Base-by-base conservation (phyloP, 1,140 invertebrate species). In the Elymnias hypermnestra region DNA sequence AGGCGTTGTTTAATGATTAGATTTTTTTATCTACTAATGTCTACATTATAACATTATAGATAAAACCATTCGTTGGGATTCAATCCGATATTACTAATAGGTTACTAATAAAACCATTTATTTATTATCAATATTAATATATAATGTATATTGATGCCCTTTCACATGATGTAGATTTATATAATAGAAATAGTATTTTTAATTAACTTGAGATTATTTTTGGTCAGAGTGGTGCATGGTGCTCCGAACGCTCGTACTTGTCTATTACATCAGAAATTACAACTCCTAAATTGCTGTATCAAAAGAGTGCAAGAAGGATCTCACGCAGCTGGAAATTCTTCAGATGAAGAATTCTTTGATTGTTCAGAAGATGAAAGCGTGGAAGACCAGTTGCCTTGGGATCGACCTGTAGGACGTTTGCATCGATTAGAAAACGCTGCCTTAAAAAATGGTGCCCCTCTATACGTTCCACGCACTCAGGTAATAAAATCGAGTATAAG, bases 241-340 rank as follows among this genome's bases (percentile, higher is more conserved):
- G 89, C 91, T 54, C 96, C 96, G 0, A 94, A 98, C 77, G 90
- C 94, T 19, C 91, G 94, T 39, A 94, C 93, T 4, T 97, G 96
- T 78, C 87, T 98, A n/a, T 86, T 99, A 0, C 94, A 99, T 87
- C 97, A 98, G 84, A 99, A 98, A 72, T 87, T 98, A 10, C 91
- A 99, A 90, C 95, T 99, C 92, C 86, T 99, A 5, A 99, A 99
- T 75, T 97, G 95, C 73, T 99, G 98, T 77, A 97, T 99, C 53
- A 91, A 93, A 42, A 90, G 94, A 46, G 67, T 72, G 4, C 31
- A 57, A 8, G 67, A 70, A 6, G 60, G 62, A 17, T 59, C 50
- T 1, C 63, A 48, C 25, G 58, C 68, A 6, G 72, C 67, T 2
- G 77, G 78, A 1, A 88, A 89, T 41, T 90, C 90, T 12, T 90